Conservation (phyloP, 2,113 vertebrate genomes). For the Oxyruncus cristatus region DNA sequence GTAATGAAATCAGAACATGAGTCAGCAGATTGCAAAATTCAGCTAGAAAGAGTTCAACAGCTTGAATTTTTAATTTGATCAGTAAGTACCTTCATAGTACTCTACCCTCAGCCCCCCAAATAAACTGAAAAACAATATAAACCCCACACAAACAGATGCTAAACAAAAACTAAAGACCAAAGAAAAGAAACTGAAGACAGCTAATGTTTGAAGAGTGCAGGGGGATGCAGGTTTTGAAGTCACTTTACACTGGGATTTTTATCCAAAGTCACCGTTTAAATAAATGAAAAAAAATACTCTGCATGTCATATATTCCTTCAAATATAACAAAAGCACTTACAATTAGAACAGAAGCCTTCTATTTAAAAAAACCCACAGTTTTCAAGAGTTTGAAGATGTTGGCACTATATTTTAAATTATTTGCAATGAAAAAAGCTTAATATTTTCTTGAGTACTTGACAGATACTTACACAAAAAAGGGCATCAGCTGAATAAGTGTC, state of each 20-base stretch:
- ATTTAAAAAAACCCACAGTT: background rate
- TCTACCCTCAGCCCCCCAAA: background rate
- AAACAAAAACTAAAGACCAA: background rate
- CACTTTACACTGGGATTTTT: background rate
- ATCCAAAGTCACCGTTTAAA: background rate
- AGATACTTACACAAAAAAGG: constrained; percentile 92
- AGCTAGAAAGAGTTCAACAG: background rate
- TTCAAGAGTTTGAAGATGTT: background rate
- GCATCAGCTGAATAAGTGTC: constrained; percentile 87
- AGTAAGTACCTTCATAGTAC: background rate
- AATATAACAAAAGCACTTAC: background rate
- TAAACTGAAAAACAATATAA: background rate
- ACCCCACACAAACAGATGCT: background rate
- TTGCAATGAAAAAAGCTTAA: background rate
- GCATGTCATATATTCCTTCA: background rate
- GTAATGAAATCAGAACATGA: background rate
- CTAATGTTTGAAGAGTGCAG: background rate
- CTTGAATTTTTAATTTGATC: background rate
- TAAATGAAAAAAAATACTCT: background rate
- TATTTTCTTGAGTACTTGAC: background rate
- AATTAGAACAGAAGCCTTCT: background rate
- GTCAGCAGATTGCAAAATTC: background rate
- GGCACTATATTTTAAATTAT: background rate
- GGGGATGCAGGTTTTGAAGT: background rate
- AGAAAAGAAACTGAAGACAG: background rate